A percentile compares a stretch with the other conserved stretches of the same genome.
These are phyloP conservation scores for Agrilus cyanescens DNA, from an alignment of 2,888 invertebrate genomes.

Conservation along the genomic window DNA sequence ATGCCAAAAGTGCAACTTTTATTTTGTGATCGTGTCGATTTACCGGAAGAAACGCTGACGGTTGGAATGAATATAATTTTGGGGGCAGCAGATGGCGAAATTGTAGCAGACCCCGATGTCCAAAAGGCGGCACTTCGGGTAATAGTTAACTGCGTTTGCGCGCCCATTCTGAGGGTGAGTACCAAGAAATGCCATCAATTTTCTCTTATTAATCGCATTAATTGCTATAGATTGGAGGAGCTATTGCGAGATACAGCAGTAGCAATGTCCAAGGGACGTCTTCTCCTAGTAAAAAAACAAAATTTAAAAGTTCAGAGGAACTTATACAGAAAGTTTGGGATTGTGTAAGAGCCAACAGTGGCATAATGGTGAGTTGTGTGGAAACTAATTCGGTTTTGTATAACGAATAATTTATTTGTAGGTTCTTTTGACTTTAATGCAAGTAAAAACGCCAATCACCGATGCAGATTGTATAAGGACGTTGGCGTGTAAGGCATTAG, in stretches of 20 bases:
- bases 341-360: slow-evolving; percentile 85
- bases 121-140: slow-evolving; percentile 84
- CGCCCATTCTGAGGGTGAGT: slow-evolving; percentile 69
- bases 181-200: neutral
- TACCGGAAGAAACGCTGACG: slow-evolving; percentile 65
- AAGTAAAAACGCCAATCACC: slow-evolving; percentile 86
- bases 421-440: slow-evolving; percentile 78
- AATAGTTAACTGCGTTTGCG: slow-evolving; percentile 88
- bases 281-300: slow-evolving; percentile 52
- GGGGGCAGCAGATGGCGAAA: slow-evolving; percentile 82
- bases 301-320: slow-evolving; percentile 63
- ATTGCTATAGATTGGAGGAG: slow-evolving; percentile 37
- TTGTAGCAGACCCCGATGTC: slow-evolving; percentile 81
- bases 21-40: slow-evolving; percentile 63
- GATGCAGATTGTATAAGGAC: slow-evolving; percentile 93
- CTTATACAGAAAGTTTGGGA: slow-evolving; percentile 90
- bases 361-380: slow-evolving; percentile 75
- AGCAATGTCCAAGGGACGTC: slow-evolving; percentile 25
- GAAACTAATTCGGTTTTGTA: neutral
- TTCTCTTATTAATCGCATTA: neutral
- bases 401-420: slow-evolving; percentile 22
- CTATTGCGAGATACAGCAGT: slow-evolving; percentile 37
- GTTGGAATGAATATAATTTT: slow-evolving; percentile 71
- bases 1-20: slow-evolving; percentile 65
- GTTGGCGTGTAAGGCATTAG: slow-evolving; percentile 83